Conservation (phyloP, 2,113 vertebrate species). For the Chaenogobius annularis region DNA sequence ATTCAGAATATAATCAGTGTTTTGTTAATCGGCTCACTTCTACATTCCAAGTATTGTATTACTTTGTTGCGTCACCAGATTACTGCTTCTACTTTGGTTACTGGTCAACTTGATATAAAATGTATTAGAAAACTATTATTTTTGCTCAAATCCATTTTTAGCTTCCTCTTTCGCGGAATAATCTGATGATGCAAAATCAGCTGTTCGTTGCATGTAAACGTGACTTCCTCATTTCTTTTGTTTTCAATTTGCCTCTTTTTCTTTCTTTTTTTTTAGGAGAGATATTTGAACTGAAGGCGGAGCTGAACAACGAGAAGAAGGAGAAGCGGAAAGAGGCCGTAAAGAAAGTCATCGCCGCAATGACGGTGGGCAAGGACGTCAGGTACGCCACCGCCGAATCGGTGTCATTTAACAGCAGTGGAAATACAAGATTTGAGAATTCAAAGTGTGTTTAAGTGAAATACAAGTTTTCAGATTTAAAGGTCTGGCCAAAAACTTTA, state of each 20-base stretch:
- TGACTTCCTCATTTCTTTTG: not conserved
- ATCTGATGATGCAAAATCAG: not conserved
- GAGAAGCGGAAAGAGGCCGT: constrained; percentile 98
- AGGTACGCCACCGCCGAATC: constrained; percentile 82
- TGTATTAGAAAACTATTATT: too few relatives aligned
- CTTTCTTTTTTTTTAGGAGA: constrained; percentile 79
- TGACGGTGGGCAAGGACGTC: constrained; percentile 98
- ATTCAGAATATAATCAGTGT: too few relatives aligned
- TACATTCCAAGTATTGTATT: too few relatives aligned
- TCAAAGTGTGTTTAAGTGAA: too few relatives aligned
- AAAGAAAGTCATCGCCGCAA: constrained; percentile 97
- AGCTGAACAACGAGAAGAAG: constrained; percentile 98
- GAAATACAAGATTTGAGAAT: too few relatives aligned
- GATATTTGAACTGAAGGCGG: constrained; percentile 98
- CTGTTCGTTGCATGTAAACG: not conserved
- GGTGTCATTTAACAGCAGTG: too few relatives aligned
- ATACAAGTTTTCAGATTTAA: too few relatives aligned
- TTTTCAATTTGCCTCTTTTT: not conserved
- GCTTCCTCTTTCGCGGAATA: not conserved
- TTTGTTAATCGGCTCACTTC: too few relatives aligned
- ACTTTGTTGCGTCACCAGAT: too few relatives aligned
- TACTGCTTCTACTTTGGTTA: too few relatives aligned
- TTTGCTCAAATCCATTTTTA: not conserved
- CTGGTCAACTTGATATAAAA: too few relatives aligned
- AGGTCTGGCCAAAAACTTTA: too few relatives aligned